These are phyloP conservation scores for Ariolimax columbianus DNA, from an alignment of 2,888 invertebrate species.

Conservation along the genomic window DNA sequence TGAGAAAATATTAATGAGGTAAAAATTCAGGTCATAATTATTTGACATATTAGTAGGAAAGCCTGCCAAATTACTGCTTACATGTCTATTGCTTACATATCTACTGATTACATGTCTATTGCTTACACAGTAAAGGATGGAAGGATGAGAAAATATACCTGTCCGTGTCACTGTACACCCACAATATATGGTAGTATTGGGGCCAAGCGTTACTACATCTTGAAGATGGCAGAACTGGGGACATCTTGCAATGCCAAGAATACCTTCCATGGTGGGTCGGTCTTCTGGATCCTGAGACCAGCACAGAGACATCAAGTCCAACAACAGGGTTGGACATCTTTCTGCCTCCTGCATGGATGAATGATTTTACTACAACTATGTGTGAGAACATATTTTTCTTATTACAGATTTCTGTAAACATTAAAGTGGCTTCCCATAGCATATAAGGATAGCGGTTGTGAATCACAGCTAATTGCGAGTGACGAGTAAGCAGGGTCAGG, in stretches of 20 bases:
- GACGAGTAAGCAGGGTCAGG: background rate
- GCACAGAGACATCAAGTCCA: slow-evolving; percentile 96
- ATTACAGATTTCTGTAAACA: no score
- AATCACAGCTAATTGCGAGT: background rate
- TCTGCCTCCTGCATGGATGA: slow-evolving; percentile 52
- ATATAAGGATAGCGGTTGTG: background rate
- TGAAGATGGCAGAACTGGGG: slow-evolving; percentile 94
- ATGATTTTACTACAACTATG: background rate
- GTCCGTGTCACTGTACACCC: slow-evolving; percentile 59
- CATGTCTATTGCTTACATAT: no score
- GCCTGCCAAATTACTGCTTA: background rate
- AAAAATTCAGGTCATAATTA: no score
- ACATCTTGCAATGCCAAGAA: slow-evolving; percentile 91
- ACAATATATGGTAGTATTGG: slow-evolving; percentile 63
- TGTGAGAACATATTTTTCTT: background rate
- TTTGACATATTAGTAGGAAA: no score
- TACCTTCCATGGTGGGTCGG: slow-evolving; percentile 94
- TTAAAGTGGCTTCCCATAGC: no score
- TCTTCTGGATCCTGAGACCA: slow-evolving; percentile 90
- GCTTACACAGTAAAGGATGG: background rate
- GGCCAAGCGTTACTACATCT: slow-evolving; percentile 87
- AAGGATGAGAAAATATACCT: background rate
- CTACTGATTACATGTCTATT: no score
- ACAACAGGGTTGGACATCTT: slow-evolving; percentile 83
- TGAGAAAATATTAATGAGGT: no score